A percentile compares a stretch with the other conserved stretches of the same genome.
phyloP scores from a whole-genome alignment of 2,888 invertebrate genomes.

The Calameuta idolon region DNA sequence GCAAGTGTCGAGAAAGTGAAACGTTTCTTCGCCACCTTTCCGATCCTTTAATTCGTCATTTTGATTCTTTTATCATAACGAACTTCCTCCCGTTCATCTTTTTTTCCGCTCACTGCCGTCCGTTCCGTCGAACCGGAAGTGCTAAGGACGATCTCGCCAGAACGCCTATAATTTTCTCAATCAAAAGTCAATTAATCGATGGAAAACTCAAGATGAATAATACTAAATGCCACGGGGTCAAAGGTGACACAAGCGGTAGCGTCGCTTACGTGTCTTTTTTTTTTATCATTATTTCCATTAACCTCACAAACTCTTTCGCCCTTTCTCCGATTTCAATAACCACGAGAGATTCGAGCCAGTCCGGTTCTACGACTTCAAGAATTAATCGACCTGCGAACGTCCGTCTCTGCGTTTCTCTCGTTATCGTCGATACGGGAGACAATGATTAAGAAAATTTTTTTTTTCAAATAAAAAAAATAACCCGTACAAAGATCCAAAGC shows the following conservation, averaged over 20 bases:
- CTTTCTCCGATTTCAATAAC: not conserved
- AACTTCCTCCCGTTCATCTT: not conserved
- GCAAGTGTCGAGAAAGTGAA: slow-evolving; percentile 53
- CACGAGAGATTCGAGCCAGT: not conserved
- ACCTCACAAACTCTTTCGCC: not conserved
- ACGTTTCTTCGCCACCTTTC: slow-evolving; percentile 29
- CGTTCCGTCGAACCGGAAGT: not conserved
- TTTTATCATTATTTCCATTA: not conserved
- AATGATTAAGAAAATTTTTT: no score
- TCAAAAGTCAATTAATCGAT: not conserved
- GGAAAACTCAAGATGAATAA: not conserved
- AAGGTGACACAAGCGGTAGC: not conserved
- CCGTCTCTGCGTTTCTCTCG: not conserved
- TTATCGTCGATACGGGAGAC: not conserved
- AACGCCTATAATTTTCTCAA: not conserved
- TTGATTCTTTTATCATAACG: not conserved
- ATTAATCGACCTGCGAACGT: not conserved
- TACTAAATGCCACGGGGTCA: not conserved
- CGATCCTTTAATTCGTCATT: not conserved
- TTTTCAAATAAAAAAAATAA: no score
- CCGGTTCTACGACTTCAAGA: not conserved
- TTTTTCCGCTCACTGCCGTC: not conserved
- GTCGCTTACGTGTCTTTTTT: not conserved
- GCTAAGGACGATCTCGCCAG: not conserved
- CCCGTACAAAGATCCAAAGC: not conserved